These are phyloP conservation scores for Harpegnathos saltator DNA, from an alignment of 1,140 invertebrate genomes.

Conservation along the genomic window DNA sequence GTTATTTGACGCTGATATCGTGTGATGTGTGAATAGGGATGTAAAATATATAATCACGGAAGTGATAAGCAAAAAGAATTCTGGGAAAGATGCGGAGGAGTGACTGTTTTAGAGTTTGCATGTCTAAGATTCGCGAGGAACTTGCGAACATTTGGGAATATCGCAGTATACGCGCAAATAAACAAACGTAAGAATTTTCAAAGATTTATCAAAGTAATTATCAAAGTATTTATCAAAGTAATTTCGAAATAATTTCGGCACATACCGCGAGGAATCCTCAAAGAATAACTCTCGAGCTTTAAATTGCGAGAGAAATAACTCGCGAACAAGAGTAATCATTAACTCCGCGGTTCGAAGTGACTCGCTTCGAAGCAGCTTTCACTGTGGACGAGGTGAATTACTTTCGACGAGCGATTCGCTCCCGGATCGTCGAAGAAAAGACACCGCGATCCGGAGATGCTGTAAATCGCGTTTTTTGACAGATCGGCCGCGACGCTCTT, in stretches of 20 bases:
- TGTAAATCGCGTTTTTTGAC: slow-evolving; percentile 81
- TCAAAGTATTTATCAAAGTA: background rate
- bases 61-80: background rate
- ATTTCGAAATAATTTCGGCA: slow-evolving; percentile 23
- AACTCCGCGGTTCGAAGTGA: background rate
- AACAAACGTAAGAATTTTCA: background rate
- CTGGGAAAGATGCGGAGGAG: background rate
- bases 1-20: background rate
- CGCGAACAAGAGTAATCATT: slow-evolving; percentile 3
- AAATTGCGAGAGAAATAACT: slow-evolving; percentile 28
- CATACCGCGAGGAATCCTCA: background rate
- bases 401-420: slow-evolving; percentile 6
- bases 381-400: background rate
- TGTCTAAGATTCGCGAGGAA: background rate
- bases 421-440: slow-evolving; percentile 26
- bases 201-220: background rate
- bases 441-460: slow-evolving; percentile 15
- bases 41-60: background rate
- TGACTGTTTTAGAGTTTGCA: no score
- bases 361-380: slow-evolving; percentile 8
- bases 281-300: background rate
- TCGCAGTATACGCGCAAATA: background rate
- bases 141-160: background rate
- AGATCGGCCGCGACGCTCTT: slow-evolving; percentile 76
- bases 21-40: background rate